Evolutionary conservation across 2,888 invertebrate species (phyloP).

Genomic region (Meta bourneti): DNA sequence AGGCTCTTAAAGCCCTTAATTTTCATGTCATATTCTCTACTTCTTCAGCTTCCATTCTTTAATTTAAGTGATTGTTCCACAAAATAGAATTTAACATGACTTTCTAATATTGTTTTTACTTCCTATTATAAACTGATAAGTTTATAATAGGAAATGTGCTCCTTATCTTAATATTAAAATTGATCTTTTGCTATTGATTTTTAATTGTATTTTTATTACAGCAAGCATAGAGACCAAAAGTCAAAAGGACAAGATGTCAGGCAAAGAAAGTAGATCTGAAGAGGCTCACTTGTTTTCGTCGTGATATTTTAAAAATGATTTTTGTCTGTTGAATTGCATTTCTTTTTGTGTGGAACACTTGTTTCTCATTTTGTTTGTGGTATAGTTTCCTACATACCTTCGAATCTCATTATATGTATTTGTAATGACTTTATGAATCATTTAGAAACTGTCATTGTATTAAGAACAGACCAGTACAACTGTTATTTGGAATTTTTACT

Average conservation of each 20-base stretch:
- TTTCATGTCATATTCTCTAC: too few relatives aligned
- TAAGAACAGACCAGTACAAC: constrained; percentile 38
- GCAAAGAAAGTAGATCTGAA: constrained; percentile 76
- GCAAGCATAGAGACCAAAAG: constrained; percentile 68
- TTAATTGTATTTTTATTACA: constrained; percentile 31
- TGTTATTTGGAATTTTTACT: constrained; percentile 42
- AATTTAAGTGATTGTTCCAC: neutral
- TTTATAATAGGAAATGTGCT: too few relatives aligned
- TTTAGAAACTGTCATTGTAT: constrained; percentile 28
- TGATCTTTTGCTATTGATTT: neutral
- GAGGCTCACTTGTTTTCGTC: constrained; percentile 52
- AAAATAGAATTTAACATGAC: neutral
- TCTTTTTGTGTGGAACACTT: constrained; percentile 36
- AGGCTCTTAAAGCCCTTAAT: too few relatives aligned
- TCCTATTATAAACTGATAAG: neutral
- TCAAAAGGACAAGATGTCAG: constrained; percentile 77
- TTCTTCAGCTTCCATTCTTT: too few relatives aligned
- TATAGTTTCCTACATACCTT: constrained; percentile 41
- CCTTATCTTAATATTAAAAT: neutral
- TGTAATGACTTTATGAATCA: constrained; percentile 37
- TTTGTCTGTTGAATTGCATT: constrained; percentile 62
- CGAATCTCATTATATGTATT: constrained; percentile 54
- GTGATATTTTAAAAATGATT: constrained; percentile 66
- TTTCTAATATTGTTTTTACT: neutral
- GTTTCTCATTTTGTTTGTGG: constrained; percentile 55